Percentiles rank a stretch among this genome's conserved stretches.
Evolutionary conservation across 2,797 vertebrate genomes (phyloP).

Genomic region (Natrix natrix): DNA sequence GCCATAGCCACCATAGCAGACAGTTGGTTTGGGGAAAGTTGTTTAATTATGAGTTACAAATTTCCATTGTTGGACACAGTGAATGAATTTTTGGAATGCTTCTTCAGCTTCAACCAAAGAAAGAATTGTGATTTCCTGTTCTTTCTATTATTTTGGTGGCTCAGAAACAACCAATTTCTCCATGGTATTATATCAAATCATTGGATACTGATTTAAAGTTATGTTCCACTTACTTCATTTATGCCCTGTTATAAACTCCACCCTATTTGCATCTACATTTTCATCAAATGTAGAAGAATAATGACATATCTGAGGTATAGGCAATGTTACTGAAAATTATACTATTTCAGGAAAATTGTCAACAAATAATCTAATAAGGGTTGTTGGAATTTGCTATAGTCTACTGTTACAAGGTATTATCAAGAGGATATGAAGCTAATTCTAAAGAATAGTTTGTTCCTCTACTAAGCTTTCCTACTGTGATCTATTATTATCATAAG

Average conservation of each 20-base stretch:
- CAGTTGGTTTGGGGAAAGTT: background rate
- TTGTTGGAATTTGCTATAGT: background rate
- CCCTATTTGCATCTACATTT: background rate
- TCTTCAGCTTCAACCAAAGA: background rate
- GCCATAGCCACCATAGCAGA: background rate
- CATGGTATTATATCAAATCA: background rate
- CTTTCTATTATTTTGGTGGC: background rate
- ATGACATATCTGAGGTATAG: background rate
- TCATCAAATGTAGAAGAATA: background rate
- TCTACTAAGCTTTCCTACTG: background rate
- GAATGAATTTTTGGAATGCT: background rate
- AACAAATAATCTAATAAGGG: background rate
- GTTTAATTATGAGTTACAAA: background rate
- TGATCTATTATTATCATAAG: background rate
- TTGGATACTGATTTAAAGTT: background rate
- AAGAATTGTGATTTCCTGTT: background rate
- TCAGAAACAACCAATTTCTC: background rate
- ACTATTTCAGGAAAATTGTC: background rate
- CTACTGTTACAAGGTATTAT: background rate
- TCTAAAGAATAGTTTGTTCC: background rate
- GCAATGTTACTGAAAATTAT: background rate
- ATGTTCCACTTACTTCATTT: background rate
- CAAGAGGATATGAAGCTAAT: background rate
- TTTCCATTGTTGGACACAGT: background rate
- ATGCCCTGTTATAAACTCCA: background rate